Evolutionary conservation across 2,888 invertebrate genomes (phyloP), one percentile per base, ranked within the genome.

Genomic region (Gryllus longicercus): DNA sequence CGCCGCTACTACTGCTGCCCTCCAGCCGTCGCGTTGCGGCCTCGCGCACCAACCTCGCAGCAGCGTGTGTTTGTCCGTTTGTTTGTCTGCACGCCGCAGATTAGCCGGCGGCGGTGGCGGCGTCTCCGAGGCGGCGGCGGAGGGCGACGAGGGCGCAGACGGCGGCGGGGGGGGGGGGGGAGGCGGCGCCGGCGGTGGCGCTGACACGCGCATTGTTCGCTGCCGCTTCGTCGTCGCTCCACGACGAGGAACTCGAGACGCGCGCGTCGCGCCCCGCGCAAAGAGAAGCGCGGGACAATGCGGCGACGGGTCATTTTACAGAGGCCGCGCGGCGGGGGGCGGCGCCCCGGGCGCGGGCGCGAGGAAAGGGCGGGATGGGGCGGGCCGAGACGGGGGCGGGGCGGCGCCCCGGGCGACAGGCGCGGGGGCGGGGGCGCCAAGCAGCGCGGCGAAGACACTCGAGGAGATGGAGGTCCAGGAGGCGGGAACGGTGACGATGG

Each of bases 201-300:
- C 63, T 63, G 63, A 63, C n/a, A 63, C 63, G 63, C 63, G 63
- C 63, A 63, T 63, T 63, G 63, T 63, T n/a, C 63, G 63, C 63
- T 14, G n/a, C n/a, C n/a, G 63, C 12, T 14, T n/a, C 63, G 63
- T 1, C 63, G n/a, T 18, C 63, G 63, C 63, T 38, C 63, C 14
- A 63, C 63, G 63, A n/a, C 14, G 63, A 38, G 63, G 16, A 63
- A 63, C 63, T 63, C 63, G 63, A 63, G 63, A 63, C n/a, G n/a
- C 63, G 63, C n/a, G 63, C 63, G 16, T 63, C n/a, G 63, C 63
- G 63, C n/a, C 63, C 63, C 16, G n/a, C 14, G 63, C 63, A 63
- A 63, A 63, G 63, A 63, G 63, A 63, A 63, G 63, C 63, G 63
- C n/a, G n/a, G 63, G 63, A 63, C 63, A 63, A 63, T 63, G 63